Base-by-base conservation (phyloP, 2,113 vertebrate species). In the Alaudala cheleensis region DNA sequence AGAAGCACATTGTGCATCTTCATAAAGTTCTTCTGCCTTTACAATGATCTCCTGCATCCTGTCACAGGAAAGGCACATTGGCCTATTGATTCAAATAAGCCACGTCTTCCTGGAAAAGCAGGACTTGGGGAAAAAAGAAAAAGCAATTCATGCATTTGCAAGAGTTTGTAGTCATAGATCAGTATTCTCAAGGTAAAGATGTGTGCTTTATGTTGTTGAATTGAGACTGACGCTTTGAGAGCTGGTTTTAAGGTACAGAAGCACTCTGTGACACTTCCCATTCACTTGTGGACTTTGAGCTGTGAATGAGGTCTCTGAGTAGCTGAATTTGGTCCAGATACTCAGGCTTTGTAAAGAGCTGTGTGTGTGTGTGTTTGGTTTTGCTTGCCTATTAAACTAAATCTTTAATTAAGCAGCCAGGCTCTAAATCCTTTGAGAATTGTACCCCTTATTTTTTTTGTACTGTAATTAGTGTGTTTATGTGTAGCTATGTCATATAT, bases 261-360 rank as follows among this genome's bases (percentile, higher is more conserved):
- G 56, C 2, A 13, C 22, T 49, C 23, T 34, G 18, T 90, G 42
- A 70, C 31, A 51, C 92, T 67, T 79, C 82, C 25, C 22, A 42
- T 89, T 94, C 29, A 65, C 16, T 72, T 89, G 85, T 77, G 67
- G 74, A 95, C 81, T 92, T 93, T 64, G 84, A 72, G 25, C 58
- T 88, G 25, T 70, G 56, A 81, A 37, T 70, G 37, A 83, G 40
- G 40, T 64, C 60, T 87, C 50, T 58, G 37, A 69, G 23, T 77
- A 39, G 33, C 64, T 67, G 56, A 92, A 71, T 37, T 71, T 51
- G 19, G 71, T 82, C 53, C 66, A 78, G 50, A 66, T 87, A 28
- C 12, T 82, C 53, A 39, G 40, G 15, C 40, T 65, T 72, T 82
- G 21, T 65, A 61, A 62, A 49, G 22, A 20, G 69, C 11, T 70